Percentiles rank a stretch among this genome's conserved stretches.
These are phyloP conservation scores for Ladona fulva DNA, from an alignment of 1,140 invertebrate species.

Conservation along the genomic window DNA sequence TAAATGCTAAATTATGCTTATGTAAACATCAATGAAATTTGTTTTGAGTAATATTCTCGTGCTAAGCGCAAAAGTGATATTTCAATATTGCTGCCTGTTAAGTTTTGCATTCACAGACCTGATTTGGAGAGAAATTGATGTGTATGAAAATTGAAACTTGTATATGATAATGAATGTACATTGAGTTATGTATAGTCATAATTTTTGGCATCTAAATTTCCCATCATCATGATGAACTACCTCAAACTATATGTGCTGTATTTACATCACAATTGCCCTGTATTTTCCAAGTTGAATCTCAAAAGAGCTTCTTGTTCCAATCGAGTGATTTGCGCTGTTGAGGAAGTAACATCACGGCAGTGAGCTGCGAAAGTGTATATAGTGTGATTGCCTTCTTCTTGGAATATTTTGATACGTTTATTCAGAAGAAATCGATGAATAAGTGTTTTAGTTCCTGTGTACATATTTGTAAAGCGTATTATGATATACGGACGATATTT, in stretches of 20 bases:
- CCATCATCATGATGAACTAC: not conserved
- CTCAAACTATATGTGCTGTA: not conserved
- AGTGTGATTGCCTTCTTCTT: slow-evolving; percentile 4
- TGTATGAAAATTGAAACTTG: no score
- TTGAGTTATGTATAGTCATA: not conserved
- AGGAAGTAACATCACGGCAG: no score
- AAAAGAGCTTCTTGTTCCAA: not conserved
- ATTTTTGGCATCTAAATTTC: not conserved
- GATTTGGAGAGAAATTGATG: no score
- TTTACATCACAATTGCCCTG: not conserved
- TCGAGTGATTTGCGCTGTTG: no score
- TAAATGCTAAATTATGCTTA: not conserved
- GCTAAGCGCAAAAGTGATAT: no score
- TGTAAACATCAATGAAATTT: no score
- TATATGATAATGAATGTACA: no score
- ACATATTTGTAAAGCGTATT: not conserved
- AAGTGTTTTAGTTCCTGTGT: not conserved
- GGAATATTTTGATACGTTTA: slow-evolving; percentile 10
- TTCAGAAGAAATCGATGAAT: not conserved
- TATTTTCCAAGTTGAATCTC: not conserved
- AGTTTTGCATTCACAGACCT: no score
- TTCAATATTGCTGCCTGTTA: no score
- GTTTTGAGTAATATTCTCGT: no score
- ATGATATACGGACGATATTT: not conserved
- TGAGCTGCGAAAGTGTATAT: not conserved